Evolutionary conservation across 2,888 invertebrate genomes (phyloP).

Genomic region (Autographa gamma): DNA sequence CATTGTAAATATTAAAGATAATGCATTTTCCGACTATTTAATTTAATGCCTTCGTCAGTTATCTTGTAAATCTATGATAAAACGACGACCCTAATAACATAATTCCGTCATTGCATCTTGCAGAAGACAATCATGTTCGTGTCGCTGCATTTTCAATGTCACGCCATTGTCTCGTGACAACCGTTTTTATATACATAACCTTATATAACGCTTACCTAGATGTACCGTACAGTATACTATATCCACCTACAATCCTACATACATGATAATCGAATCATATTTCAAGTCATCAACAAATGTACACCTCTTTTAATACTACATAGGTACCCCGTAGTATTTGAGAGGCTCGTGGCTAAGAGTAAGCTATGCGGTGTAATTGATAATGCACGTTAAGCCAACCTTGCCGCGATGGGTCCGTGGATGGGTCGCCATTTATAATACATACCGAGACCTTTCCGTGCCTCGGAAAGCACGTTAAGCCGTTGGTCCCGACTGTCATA

Average conservation of each 20-base stretch:
- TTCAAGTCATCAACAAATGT: background rate
- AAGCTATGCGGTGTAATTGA: too few relatives aligned
- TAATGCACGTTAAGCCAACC: too few relatives aligned
- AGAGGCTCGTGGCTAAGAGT: too few relatives aligned
- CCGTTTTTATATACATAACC: conserved; percentile 50
- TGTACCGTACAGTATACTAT: background rate
- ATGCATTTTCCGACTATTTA: background rate
- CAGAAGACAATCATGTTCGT: conserved; percentile 63
- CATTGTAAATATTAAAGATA: background rate
- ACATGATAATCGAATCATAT: background rate
- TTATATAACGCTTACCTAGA: background rate
- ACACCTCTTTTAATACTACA: too few relatives aligned
- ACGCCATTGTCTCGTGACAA: conserved; percentile 73
- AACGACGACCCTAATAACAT: conserved; percentile 41
- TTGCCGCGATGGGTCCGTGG: too few relatives aligned
- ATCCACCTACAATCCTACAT: background rate
- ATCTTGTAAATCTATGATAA: conserved; percentile 29
- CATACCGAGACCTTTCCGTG: too few relatives aligned
- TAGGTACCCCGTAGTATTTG: too few relatives aligned
- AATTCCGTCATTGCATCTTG: conserved; percentile 65
- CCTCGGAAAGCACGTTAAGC: too few relatives aligned
- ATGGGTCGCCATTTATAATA: too few relatives aligned
- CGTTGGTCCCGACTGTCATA: too few relatives aligned
- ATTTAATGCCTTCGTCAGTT: background rate
- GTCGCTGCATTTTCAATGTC: conserved; percentile 80